Evolutionary conservation across 2,888 invertebrate species (phyloP).

Genomic region (Vesta saturnalis): DNA sequence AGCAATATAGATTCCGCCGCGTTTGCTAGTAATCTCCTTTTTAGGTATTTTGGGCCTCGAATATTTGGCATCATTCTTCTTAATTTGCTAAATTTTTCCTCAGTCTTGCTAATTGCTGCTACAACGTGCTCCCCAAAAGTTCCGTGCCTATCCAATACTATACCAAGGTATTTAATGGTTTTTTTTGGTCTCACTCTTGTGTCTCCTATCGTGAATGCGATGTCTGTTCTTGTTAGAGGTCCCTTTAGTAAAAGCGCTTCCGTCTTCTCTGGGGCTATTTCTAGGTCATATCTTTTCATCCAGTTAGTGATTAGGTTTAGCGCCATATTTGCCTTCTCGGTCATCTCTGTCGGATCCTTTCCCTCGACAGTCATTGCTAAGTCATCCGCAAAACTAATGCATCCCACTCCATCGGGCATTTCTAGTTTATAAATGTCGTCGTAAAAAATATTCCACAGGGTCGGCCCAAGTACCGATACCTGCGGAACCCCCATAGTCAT

Average conservation of each 20-base stretch:
- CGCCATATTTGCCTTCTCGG: background rate
- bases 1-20: conserved; percentile 29
- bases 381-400: background rate
- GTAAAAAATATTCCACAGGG: conserved; percentile 20
- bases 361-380: background rate
- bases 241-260: no score
- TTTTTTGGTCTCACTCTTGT: background rate
- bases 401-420: background rate
- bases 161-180: background rate
- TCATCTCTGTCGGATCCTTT: background rate
- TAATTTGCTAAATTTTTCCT: conserved; percentile 1
- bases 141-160: background rate
- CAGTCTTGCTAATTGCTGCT: conserved; percentile 9
- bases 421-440: background rate
- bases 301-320: background rate
- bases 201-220: background rate
- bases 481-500: conserved; percentile 6
- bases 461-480: conserved; percentile 17
- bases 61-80: conserved; percentile 31
- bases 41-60: conserved; percentile 24
- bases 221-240: background rate
- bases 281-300: background rate
- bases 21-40: conserved; percentile 19
- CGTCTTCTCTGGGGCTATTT: background rate
- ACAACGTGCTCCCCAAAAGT: background rate